Base-by-base conservation (phyloP, 1,140 invertebrate genomes). In the Trichomalopsis sarcophagae region DNA sequence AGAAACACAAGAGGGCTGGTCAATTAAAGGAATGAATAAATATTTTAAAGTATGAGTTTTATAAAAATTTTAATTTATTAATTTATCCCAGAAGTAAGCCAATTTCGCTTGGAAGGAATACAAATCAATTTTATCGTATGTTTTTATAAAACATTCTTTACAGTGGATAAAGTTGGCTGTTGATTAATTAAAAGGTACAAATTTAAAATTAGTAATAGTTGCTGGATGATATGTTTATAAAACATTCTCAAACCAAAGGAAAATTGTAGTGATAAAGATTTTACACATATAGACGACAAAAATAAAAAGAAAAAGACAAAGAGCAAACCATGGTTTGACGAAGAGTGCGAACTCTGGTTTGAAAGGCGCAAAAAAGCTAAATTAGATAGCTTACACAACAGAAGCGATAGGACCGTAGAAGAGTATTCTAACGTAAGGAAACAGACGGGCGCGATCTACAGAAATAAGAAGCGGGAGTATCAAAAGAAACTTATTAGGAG, bases 101-200 rank as follows among this genome's bases (percentile, higher is more conserved):
- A 23, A 77, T 9, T 50, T 36, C 5, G 33, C 5, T 6, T 36
- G 3, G 5, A 36, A 36, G 3, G 5, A 36, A 36, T 36, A 6
- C 5, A 27, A 4, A 36, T 36, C 33, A 36, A 36, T 36, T 36
- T 36, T 36, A 36, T 36, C 27, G 2, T 27, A 36, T 6, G 2
- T 36, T 36, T 36, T 36, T 36, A 36, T 4, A 36, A 0, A 36
- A 36, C 2, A 78, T 96, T 96, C 47, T 92, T 97, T 97, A 90
- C 87, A 93, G 77, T 98, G 97, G 97, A 94, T 96, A 11, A 93
- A 95, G 84, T 90, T 95, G 88, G 97, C 98, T 14, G 93, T 97
- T 75, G 92, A 95, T 80, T 94, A 95, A 68, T 91, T 97, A 14
- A 93, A 94, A 86, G 96, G 96, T 17, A 96, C 95, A 11, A 97